These are phyloP conservation scores for Crotalus viridis DNA, from an alignment of 2,113 vertebrate species.

Conservation along the genomic window DNA sequence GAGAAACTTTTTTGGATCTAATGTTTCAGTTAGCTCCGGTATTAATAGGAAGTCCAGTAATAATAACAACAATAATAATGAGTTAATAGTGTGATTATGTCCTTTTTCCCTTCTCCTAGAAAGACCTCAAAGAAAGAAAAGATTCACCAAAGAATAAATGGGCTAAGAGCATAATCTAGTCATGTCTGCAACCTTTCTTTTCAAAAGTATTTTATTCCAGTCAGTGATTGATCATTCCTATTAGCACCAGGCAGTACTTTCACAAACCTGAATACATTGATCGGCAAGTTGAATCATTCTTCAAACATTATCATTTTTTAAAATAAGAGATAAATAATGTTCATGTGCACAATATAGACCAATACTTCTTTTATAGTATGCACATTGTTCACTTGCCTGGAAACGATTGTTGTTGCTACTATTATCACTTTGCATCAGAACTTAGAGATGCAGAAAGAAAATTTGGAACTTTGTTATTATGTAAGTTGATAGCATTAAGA, in stretches of 20 bases:
- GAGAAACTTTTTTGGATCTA: constrained; percentile 64
- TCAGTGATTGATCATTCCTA: neutral
- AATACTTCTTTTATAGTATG: neutral
- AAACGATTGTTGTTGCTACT: neutral
- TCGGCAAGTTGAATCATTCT: neutral
- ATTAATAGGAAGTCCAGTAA: constrained; percentile 45
- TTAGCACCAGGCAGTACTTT: neutral
- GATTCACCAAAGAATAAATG: neutral
- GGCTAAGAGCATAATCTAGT: neutral
- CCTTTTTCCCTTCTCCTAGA: constrained; percentile 11
- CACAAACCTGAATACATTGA: neutral
- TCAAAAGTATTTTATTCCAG: neutral
- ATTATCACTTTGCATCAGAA: neutral
- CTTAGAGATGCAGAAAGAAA: neutral
- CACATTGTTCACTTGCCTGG: neutral
- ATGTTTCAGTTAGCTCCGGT: constrained; percentile 59
- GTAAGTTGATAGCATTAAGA: neutral
- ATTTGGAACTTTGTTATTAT: neutral
- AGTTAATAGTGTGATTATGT: neutral
- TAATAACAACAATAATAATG: constrained; percentile 40
- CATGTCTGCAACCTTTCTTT: neutral
- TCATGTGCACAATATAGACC: neutral
- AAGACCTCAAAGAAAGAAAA: neutral
- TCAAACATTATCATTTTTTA: neutral
- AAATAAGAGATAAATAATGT: neutral